Percentiles rank a stretch among this genome's conserved stretches.
Evolutionary conservation across 2,797 vertebrate species (phyloP).

Genomic region (Girardinus metallicus): DNA sequence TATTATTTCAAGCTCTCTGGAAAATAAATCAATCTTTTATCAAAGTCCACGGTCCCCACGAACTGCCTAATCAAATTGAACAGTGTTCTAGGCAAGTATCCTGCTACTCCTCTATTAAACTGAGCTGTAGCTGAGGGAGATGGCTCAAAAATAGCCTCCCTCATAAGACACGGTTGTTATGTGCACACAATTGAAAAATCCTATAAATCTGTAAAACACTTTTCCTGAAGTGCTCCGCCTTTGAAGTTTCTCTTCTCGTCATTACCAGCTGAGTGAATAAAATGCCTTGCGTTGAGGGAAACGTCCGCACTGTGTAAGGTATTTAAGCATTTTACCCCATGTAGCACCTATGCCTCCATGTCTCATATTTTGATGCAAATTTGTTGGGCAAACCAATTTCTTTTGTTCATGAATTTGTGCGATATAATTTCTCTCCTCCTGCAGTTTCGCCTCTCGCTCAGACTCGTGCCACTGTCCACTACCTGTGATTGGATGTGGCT

Average conservation of each 20-base stretch:
- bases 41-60: constrained; percentile 79
- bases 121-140: constrained; percentile 76
- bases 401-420: constrained; percentile 63
- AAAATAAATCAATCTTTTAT: constrained; percentile 86
- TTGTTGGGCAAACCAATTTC: constrained; percentile 35
- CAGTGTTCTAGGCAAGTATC: constrained; percentile 78
- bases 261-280: constrained; percentile 39
- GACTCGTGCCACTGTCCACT: constrained; percentile 28
- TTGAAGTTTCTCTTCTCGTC: constrained; percentile 53
- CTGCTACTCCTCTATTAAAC: constrained; percentile 80
- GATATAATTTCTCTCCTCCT: constrained; percentile 71
- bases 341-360: constrained; percentile 27
- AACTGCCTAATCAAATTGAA: constrained; percentile 85
- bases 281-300: constrained; percentile 41
- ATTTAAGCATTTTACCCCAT: constrained; percentile 20
- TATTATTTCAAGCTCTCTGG: constrained; percentile 82
- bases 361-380: constrained; percentile 52
- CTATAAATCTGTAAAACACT: constrained; percentile 73
- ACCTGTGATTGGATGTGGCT: constrained; percentile 65
- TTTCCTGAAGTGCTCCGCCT: constrained; percentile 63
- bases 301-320: background rate
- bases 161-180: constrained; percentile 74
- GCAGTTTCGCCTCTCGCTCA: constrained; percentile 29
- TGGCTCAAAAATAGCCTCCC: constrained; percentile 73
- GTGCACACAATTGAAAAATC: constrained; percentile 69